Conservation (phyloP, 2,113 vertebrate genomes). For the Hyperoodon ampullatus region DNA sequence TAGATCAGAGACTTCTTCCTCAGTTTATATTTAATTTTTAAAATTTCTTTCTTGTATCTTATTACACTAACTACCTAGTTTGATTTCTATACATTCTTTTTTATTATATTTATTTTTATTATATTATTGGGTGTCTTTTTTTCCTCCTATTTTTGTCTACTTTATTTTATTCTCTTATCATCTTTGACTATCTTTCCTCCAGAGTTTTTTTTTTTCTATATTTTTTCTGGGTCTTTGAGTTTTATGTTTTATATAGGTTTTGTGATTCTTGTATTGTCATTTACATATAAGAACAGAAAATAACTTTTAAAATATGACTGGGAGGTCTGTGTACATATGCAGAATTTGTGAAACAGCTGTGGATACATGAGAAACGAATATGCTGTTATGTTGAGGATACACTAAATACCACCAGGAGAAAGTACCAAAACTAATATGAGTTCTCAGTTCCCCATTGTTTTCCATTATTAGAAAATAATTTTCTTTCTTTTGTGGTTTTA, state of each 20-base stretch:
- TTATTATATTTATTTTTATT: neutral
- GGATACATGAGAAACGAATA: neutral
- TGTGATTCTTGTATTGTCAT: neutral
- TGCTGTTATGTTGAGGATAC: accelerated
- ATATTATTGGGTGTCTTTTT: neutral
- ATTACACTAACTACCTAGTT: neutral
- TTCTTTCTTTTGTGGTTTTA: neutral
- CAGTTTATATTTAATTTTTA: neutral
- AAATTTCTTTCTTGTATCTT: neutral
- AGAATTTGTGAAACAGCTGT: neutral
- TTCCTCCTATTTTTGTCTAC: neutral
- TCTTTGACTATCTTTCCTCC: neutral
- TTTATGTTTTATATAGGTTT: neutral
- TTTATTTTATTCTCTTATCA: neutral
- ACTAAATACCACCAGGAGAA: neutral
- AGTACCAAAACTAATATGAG: neutral
- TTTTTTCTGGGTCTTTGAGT: neutral
- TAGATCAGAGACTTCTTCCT: neutral
- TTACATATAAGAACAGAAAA: neutral
- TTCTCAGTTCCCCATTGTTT: neutral
- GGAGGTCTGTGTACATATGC: neutral
- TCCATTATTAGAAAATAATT: neutral
- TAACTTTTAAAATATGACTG: neutral
- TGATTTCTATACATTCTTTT: neutral
- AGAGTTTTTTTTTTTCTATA: neutral